Conservation (phyloP, 2,797 vertebrate species). For the Aeoliscus strigatus region DNA sequence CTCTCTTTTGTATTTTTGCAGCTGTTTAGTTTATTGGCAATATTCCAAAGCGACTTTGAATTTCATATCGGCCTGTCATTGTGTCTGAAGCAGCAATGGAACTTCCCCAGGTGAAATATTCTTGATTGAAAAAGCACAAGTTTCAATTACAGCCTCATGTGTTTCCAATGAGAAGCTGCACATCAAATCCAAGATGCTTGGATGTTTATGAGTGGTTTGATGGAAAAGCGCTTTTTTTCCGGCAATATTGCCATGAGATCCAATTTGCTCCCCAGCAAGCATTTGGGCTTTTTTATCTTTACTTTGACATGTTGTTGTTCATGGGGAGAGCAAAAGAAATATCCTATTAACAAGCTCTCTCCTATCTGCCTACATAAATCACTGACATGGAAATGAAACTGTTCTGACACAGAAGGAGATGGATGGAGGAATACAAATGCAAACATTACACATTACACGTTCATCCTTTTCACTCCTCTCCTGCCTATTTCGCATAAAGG, state of each 20-base stretch:
- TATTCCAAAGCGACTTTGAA: conserved; percentile 15
- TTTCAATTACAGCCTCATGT: conserved; percentile 48
- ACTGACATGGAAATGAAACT: conserved; percentile 69
- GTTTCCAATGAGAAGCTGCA: conserved; percentile 44
- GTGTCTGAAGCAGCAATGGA: conserved; percentile 8
- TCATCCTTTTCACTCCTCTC: conserved; percentile 25
- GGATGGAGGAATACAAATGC: conserved; percentile 72
- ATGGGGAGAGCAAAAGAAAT: conserved; percentile 67
- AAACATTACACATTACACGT: conserved; percentile 51
- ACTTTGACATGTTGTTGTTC: conserved; percentile 73
- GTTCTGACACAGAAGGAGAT: conserved; percentile 63
- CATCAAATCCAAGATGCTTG: conserved; percentile 42
- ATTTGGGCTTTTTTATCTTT: conserved; percentile 58
- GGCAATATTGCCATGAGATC: conserved; percentile 49
- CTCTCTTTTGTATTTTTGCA: not conserved
- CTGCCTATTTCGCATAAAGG: conserved; percentile 29
- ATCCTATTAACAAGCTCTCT: conserved; percentile 70
- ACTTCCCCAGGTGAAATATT: conserved; percentile 24
- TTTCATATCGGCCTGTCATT: conserved; percentile 20
- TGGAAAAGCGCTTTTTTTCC: conserved; percentile 38
- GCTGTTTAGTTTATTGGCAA: conserved; percentile 20
- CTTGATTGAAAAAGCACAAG: conserved; percentile 17
- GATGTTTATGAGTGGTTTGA: conserved; percentile 47
- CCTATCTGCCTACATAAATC: conserved; percentile 68
- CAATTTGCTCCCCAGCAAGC: conserved; percentile 62